Evolutionary conservation across 92 coral and sea anemone species (phyloP).

Genomic region (Palythoa caribaeorum): DNA sequence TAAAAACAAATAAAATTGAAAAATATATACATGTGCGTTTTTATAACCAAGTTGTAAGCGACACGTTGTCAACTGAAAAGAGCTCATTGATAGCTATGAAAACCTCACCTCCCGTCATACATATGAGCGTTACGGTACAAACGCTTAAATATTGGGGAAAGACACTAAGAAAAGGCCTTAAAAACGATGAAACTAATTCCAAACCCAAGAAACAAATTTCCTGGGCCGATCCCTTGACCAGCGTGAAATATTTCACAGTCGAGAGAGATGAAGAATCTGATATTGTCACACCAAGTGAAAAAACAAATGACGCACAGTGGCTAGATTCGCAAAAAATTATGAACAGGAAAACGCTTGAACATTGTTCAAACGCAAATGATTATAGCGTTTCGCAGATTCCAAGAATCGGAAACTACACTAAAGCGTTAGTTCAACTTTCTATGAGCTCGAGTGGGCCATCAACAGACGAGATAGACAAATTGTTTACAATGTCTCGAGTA

Average conservation of each 20-base stretch:
- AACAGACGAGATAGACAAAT: slow-evolving; percentile 1
- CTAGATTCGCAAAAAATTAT: not conserved
- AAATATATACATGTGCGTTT: not conserved
- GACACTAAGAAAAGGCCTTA: slow-evolving; percentile 1
- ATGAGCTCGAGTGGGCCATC: not conserved
- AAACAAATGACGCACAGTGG: not conserved
- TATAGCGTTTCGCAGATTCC: not conserved
- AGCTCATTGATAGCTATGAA: not conserved
- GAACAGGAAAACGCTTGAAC: not conserved
- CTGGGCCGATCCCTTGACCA: slow-evolving; percentile 40
- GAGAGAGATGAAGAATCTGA: not conserved
- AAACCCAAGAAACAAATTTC: slow-evolving; percentile 1
- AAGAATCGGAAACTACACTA: not conserved
- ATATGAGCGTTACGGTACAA: not conserved
- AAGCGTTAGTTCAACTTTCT: slow-evolving; percentile 13
- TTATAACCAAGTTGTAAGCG: not conserved
- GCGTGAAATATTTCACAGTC: slow-evolving; percentile 15
- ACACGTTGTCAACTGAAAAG: not conserved
- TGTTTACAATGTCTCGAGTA: not conserved
- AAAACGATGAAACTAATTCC: not conserved
- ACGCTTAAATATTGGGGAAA: slow-evolving; percentile 4
- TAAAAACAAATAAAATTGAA: not conserved
- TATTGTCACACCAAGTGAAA: not conserved
- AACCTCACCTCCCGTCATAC: not conserved
- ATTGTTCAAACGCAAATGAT: not conserved